Evolutionary conservation across 2,797 vertebrate genomes (phyloP).

Genomic region (Lerista edwardsae): DNA sequence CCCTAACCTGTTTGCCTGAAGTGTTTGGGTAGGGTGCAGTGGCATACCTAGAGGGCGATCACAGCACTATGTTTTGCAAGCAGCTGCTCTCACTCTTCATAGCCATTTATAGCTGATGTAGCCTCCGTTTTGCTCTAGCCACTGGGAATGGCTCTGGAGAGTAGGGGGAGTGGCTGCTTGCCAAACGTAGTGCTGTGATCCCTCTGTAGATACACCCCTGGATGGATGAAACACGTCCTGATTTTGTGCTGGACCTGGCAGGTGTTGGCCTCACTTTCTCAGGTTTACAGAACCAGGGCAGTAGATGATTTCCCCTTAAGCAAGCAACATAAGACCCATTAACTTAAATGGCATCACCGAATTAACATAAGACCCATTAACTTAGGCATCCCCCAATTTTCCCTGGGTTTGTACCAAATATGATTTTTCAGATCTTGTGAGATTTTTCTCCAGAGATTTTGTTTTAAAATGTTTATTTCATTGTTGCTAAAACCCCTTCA

Average conservation of each 20-base stretch:
- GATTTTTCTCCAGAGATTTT: neutral
- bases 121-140: no score
- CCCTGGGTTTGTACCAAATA: neutral
- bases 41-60: no score
- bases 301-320: neutral
- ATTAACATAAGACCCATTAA: neutral
- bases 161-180: no score
- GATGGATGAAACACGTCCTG: neutral
- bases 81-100: no score
- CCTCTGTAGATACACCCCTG: no score
- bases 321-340: neutral
- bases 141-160: no score
- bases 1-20: neutral
- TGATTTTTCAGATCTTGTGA: slow-evolving; percentile 2
- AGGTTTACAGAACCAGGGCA: neutral
- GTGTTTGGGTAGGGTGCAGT: neutral
- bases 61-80: no score
- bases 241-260: neutral
- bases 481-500: neutral
- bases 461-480: neutral
- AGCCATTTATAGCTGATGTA: no score
- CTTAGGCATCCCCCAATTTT: neutral
- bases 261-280: neutral
- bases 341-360: neutral
- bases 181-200: no score